These are phyloP conservation scores for Perithous albicinctus DNA, from an alignment of 2,888 invertebrate genomes.

Conservation along the genomic window DNA sequence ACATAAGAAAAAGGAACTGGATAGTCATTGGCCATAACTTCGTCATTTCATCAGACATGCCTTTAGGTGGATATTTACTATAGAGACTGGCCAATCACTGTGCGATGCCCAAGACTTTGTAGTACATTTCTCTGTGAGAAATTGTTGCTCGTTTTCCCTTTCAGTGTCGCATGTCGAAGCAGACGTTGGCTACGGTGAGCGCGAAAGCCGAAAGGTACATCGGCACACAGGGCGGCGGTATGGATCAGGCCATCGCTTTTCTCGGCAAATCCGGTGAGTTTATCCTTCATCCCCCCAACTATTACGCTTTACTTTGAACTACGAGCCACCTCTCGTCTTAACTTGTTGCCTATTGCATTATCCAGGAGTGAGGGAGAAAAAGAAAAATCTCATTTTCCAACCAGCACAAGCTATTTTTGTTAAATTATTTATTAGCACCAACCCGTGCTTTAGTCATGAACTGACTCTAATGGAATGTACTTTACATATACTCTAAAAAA, in stretches of 20 bases:
- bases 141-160: slow-evolving; percentile 49
- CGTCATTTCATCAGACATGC: not conserved
- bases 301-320: slow-evolving; percentile 1
- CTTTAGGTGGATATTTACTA: not conserved
- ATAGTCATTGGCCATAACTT: not conserved
- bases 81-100: slow-evolving; percentile 1
- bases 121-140: slow-evolving; percentile 26
- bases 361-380: slow-evolving; percentile 20
- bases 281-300: too few relatives aligned
- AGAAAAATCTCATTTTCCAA: slow-evolving; percentile 18
- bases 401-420: slow-evolving; percentile 1
- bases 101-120: not conserved
- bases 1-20: not conserved
- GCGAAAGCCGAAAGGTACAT: slow-evolving; percentile 97
- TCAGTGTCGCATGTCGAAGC: slow-evolving; percentile 83
- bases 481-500: not conserved
- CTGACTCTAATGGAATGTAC: not conserved
- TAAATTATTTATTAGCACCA: slow-evolving; percentile 51
- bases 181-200: slow-evolving; percentile 93
- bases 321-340: slow-evolving; percentile 15
- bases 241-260: slow-evolving; percentile 99
- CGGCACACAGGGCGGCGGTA: slow-evolving; percentile 99
- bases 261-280: slow-evolving; percentile 90
- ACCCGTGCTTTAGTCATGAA: not conserved
- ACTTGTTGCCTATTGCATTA: slow-evolving; percentile 50